These are phyloP conservation scores for Chrysolina oricalcia DNA, from an alignment of 2,888 invertebrate genomes.

Conservation along the genomic window DNA sequence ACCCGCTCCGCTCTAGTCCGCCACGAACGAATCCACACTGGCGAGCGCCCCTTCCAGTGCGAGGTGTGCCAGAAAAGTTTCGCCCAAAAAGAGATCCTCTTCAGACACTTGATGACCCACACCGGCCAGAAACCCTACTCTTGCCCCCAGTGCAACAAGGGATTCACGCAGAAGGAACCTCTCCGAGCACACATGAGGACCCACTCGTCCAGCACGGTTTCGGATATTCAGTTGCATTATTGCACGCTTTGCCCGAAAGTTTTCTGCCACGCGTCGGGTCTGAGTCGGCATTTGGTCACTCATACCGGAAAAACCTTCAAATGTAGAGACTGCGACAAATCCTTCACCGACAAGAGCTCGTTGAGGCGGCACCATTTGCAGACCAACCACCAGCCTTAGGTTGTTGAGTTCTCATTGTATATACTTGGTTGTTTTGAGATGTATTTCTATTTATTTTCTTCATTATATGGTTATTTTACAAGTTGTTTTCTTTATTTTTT, in stretches of 20 bases:
- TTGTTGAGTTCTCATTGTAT: not conserved
- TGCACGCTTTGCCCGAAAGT: constrained; percentile 80
- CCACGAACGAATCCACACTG: constrained; percentile 82
- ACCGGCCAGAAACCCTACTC: constrained; percentile 79
- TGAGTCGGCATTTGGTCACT: constrained; percentile 79
- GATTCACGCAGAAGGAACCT: constrained; percentile 82
- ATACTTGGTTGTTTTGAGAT: not conserved
- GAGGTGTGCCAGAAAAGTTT: constrained; percentile 78
- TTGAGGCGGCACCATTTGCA: constrained; percentile 77
- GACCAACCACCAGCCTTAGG: constrained; percentile 63
- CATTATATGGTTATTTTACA: not conserved
- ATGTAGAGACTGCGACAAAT: constrained; percentile 79
- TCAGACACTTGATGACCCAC: constrained; percentile 76
- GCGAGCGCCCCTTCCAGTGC: constrained; percentile 75
- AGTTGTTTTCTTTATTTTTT: too few relatives aligned
- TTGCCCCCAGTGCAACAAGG: constrained; percentile 79
- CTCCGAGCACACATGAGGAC: constrained; percentile 78
- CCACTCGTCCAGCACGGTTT: constrained; percentile 75
- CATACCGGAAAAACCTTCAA: constrained; percentile 79
- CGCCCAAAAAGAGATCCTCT: constrained; percentile 83
- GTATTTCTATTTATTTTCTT: not conserved
- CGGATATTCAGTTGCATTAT: constrained; percentile 77
- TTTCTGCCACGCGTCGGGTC: constrained; percentile 77
- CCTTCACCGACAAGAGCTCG: constrained; percentile 83
- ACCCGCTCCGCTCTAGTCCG: constrained; percentile 80